Percentiles rank a stretch among this genome's conserved stretches.
These are phyloP conservation scores for Sebastes glaucus DNA, from an alignment of 2,797 vertebrate genomes.

Conservation along the genomic window DNA sequence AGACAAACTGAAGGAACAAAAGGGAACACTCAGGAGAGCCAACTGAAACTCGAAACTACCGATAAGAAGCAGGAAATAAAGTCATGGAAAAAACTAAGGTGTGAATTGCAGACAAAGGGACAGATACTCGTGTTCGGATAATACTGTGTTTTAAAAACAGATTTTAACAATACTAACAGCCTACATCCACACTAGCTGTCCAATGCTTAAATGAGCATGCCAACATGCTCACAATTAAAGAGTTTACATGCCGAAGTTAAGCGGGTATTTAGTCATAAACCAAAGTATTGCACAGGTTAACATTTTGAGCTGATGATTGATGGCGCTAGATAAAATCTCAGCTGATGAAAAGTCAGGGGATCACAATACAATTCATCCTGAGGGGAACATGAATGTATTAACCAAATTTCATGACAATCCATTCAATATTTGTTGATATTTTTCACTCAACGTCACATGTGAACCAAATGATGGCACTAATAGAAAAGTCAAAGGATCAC, in stretches of 20 bases:
- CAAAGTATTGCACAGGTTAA: background rate
- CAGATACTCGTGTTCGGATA: background rate
- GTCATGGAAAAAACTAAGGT: background rate
- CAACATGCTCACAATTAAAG: background rate
- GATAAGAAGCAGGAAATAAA: constrained; percentile 5
- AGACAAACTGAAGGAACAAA: constrained; percentile 20
- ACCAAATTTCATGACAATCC: background rate
- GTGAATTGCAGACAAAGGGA: background rate
- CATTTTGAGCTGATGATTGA: background rate
- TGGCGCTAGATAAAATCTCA: background rate
- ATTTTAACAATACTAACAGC: background rate
- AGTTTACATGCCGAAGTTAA: background rate
- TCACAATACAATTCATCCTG: background rate
- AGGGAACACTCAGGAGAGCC: background rate
- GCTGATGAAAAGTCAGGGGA: background rate
- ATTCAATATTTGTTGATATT: background rate
- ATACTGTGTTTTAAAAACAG: background rate
- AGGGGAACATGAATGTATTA: background rate
- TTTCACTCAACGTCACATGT: background rate
- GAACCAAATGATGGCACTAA: too few species aligned
- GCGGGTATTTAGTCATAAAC: background rate
- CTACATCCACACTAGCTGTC: background rate
- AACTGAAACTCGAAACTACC: constrained; percentile 4
- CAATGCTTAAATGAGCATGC: background rate
- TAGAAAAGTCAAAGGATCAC: too few species aligned